Evolutionary conservation across 2,888 invertebrate species (phyloP), one percentile per base, ranked within the genome.

Genomic region (Masnerella sp.): DNA sequence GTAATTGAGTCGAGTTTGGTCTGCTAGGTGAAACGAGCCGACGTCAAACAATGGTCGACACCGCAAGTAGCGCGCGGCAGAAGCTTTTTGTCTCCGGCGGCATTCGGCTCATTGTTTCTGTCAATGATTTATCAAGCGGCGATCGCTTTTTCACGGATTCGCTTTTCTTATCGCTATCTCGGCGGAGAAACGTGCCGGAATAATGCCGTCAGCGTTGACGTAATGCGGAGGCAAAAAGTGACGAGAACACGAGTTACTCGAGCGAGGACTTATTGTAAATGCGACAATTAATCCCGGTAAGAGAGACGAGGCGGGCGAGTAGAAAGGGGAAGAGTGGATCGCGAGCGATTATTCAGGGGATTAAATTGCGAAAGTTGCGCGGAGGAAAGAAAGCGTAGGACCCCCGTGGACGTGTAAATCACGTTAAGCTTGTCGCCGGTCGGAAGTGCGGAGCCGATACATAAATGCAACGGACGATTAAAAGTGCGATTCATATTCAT

Each of bases 1-100:
- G 81, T 85, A 85, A 84, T 86, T 84, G 84, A 83, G 80, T 80
- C 79, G 78, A 62, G 73, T 75, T 74, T 76, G 79, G 72, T 71
- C 72, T 77, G 77, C 74, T 80, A 70, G 71, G 69, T 73, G 74
- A 74, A 78, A 80, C 76, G 75, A 68, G 77, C 74, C 76, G 78
- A 78, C 72, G 64, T 74, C 36, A 49, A 54, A 70, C 61, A 69
- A 54, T 69, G 47, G 49, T 54, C 36, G 61, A 59, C 69, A 38
- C n/a, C 36, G 11, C 42, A 70, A 45, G 42, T 56, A 62, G 32
- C 22, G 9, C 49, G 28, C 5, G 22, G 20, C 54, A 49, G 67
- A 36, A 49, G 40, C 38, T 61, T 61, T 61, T 61, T 67, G 47
- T 11, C 28, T 25, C n/a, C 11, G 22, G 15, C 45, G 47, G 12